Evolutionary conservation across 2,797 vertebrate genomes (phyloP).

Genomic region (Centropyge bicolor): DNA sequence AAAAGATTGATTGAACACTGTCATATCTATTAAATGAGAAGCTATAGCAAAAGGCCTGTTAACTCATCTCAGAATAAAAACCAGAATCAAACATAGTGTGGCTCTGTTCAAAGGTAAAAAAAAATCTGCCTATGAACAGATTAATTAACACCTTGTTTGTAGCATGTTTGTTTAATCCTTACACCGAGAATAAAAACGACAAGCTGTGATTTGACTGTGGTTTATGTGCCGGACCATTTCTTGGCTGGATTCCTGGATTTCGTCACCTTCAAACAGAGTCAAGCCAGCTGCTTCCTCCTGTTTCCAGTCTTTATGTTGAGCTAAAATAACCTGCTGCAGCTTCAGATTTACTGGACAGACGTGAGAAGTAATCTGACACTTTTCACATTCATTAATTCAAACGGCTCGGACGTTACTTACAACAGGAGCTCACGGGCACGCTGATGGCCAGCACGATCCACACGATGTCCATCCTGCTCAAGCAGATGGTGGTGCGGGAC

Average conservation of each 20-base stretch:
- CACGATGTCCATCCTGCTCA: slow-evolving; percentile 96
- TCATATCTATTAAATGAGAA: not conserved
- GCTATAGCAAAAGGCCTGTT: not conserved
- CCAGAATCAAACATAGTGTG: not conserved
- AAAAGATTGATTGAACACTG: not conserved
- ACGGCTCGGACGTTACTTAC: slow-evolving; percentile 87
- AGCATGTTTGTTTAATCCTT: not conserved
- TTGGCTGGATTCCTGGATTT: not conserved
- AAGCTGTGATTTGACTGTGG: not conserved
- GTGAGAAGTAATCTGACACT: not conserved
- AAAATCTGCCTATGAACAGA: not conserved
- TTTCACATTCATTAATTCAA: not conserved
- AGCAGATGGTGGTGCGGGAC: slow-evolving; percentile 91
- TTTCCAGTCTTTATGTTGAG: not conserved
- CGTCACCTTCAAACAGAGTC: not conserved
- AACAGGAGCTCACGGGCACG: slow-evolving; percentile 95
- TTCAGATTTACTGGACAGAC: not conserved
- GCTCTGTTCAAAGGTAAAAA: not conserved
- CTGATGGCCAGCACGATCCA: slow-evolving; percentile 98
- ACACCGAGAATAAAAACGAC: not conserved
- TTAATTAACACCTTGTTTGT: not conserved
- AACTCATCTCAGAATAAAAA: not conserved
- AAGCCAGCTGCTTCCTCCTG: not conserved
- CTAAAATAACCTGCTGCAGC: not conserved
- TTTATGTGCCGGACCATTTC: not conserved